A percentile compares a stretch with the other conserved stretches of the same genome.
Conservation (phyloP, 2,113 vertebrate genomes). For the Anoura caudifer region DNA sequence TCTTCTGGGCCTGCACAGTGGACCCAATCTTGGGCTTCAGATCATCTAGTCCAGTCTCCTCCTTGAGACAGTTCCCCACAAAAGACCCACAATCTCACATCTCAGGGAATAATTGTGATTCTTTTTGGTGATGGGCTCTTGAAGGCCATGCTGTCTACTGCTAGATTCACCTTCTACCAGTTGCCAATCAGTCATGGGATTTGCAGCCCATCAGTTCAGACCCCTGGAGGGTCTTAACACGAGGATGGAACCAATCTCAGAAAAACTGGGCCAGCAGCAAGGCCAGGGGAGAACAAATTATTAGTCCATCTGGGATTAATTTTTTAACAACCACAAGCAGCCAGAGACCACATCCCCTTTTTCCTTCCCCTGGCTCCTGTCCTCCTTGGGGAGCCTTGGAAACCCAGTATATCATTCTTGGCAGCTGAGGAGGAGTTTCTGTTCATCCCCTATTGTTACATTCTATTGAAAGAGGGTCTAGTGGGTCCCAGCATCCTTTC, state of each 20-base stretch:
- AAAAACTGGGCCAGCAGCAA: background rate
- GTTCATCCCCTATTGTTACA: accelerated
- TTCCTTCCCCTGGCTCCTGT: background rate
- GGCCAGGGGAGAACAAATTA: background rate
- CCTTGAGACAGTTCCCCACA: background rate
- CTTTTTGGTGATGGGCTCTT: background rate
- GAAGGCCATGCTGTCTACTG: no score
- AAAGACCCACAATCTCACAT: background rate
- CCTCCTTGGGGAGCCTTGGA: background rate
- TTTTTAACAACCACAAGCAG: background rate
- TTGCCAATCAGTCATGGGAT: background rate
- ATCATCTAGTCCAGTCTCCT: no score
- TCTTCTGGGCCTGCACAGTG: background rate
- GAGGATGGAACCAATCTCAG: background rate
- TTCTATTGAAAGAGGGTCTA: background rate
- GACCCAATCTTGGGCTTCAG: background rate
- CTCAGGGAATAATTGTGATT: accelerated
- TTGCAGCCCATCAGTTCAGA: background rate
- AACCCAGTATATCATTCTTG: background rate
- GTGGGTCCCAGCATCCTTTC: background rate
- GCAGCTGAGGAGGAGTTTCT: background rate
- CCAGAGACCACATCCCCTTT: background rate
- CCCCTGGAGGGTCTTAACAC: background rate
- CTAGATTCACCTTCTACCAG: background rate
- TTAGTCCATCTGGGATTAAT: background rate